Percentiles rank a stretch among this genome's conserved stretches.
These are phyloP conservation scores for Aurelia sp. DNA, from an alignment of 30 jellyfish, hydroid and myxozoan species.

Conservation along the genomic window DNA sequence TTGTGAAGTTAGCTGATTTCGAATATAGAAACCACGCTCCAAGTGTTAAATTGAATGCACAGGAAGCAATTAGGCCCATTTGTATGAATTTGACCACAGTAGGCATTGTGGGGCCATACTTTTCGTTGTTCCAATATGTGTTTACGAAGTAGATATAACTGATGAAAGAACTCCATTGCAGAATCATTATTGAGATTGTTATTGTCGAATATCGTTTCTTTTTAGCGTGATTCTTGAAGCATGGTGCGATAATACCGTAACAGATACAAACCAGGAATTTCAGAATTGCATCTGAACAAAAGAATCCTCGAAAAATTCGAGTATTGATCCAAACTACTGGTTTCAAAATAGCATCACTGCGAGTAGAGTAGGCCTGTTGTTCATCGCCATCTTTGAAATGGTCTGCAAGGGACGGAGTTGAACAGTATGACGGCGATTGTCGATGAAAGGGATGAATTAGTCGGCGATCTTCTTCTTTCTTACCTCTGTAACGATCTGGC, in stretches of 20 bases:
- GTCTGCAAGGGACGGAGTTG: no score
- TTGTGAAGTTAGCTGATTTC: background rate
- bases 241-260: background rate
- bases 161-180: constrained; percentile 12
- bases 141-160: background rate
- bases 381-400: background rate
- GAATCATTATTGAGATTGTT: background rate
- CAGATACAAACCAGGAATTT: background rate
- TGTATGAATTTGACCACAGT: constrained; percentile 1
- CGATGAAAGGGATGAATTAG: no score
- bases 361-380: background rate
- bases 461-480: no score
- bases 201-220: background rate
- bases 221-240: background rate
- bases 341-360: background rate
- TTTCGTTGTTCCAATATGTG: background rate
- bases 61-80: constrained; percentile 13
- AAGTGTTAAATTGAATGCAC: constrained; percentile 1
- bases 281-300: constrained; percentile 7
- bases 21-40: constrained; percentile 12
- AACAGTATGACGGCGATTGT: no score
- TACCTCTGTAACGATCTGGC: no score
- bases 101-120: background rate
- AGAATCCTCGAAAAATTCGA: background rate
- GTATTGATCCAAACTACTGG: background rate